Evolutionary conservation across 2,113 vertebrate species (phyloP).

Genomic region (Ctenodactylus gundi): DNA sequence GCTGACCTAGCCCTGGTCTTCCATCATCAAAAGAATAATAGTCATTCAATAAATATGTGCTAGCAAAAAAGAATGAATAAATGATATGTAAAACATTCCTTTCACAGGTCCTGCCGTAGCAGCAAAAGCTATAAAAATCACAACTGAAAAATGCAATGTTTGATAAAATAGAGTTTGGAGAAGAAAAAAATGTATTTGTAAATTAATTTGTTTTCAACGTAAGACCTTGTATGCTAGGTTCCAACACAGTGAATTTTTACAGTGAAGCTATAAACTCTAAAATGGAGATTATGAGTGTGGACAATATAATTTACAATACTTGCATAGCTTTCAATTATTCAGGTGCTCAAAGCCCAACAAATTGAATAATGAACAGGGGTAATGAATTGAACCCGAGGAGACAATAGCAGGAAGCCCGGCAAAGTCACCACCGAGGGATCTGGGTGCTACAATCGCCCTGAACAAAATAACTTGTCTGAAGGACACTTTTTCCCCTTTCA

Average conservation of each 20-base stretch:
- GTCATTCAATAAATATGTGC: constrained; percentile 48
- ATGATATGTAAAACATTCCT: background rate
- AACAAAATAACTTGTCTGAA: constrained; percentile 81
- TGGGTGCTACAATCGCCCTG: constrained; percentile 64
- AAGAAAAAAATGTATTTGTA: constrained; percentile 54
- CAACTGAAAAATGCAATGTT: constrained; percentile 66
- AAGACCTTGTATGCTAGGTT: constrained; percentile 79
- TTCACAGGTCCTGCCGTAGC: background rate
- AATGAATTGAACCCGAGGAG: constrained; percentile 86
- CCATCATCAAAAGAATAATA: background rate
- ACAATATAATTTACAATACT: constrained; percentile 87
- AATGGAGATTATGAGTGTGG: constrained; percentile 77
- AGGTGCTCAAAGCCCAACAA: constrained; percentile 86
- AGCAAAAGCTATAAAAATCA: constrained; percentile 79
- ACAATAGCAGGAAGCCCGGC: constrained; percentile 79
- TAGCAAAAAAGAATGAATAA: constrained; percentile 12
- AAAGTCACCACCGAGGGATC: constrained; percentile 63
- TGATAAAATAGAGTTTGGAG: constrained; percentile 67
- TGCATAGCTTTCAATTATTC: constrained; percentile 87
- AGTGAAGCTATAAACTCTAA: constrained; percentile 84
- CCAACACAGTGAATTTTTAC: constrained; percentile 84
- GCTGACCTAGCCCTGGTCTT: background rate
- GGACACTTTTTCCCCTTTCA: constrained; percentile 80
- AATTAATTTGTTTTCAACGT: constrained; percentile 76
- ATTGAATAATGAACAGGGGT: constrained; percentile 87